These are phyloP conservation scores for Hoplodrina blanda DNA, from an alignment of 2,888 invertebrate species.

Conservation along the genomic window DNA sequence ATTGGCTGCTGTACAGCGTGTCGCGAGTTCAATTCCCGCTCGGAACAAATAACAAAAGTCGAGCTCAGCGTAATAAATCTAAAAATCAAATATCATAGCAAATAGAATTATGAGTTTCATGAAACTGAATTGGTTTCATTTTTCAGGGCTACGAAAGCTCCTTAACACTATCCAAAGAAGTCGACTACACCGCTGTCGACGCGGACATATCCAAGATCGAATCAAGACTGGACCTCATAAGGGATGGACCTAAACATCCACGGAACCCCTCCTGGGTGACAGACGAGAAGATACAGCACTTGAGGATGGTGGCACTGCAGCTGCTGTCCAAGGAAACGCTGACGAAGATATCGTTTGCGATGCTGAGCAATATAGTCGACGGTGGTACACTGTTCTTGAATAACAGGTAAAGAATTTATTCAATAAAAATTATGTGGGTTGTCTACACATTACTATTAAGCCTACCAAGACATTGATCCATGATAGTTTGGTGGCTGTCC, in stretches of 20 bases:
- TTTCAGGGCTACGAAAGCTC: conserved; percentile 79
- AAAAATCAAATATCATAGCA: background rate
- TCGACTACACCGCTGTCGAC: conserved; percentile 76
- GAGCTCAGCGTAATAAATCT: too few relatives aligned
- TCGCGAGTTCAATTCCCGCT: too few relatives aligned
- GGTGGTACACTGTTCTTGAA: conserved; percentile 85
- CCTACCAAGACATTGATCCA: too few relatives aligned
- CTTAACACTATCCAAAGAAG: conserved; percentile 72
- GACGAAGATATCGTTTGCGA: conserved; percentile 81
- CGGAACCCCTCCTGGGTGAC: conserved; percentile 80
- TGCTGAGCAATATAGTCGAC: conserved; percentile 82
- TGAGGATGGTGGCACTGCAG: conserved; percentile 69
- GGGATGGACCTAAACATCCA: conserved; percentile 74
- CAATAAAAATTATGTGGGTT: background rate
- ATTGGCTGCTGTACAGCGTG: too few relatives aligned
- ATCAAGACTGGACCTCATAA: conserved; percentile 69
- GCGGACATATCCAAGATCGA: conserved; percentile 72
- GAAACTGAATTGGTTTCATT: background rate
- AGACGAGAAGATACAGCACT: conserved; percentile 71
- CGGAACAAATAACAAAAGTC: too few relatives aligned
- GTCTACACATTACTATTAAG: background rate
- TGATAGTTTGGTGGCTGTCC: too few relatives aligned
- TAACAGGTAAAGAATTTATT: conserved; percentile 72
- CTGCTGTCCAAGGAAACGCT: conserved; percentile 79
- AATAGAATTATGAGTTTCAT: background rate